phyloP scores from a whole-genome alignment of 2,113 vertebrate species.

The Corythoichthys haematopterus region DNA sequence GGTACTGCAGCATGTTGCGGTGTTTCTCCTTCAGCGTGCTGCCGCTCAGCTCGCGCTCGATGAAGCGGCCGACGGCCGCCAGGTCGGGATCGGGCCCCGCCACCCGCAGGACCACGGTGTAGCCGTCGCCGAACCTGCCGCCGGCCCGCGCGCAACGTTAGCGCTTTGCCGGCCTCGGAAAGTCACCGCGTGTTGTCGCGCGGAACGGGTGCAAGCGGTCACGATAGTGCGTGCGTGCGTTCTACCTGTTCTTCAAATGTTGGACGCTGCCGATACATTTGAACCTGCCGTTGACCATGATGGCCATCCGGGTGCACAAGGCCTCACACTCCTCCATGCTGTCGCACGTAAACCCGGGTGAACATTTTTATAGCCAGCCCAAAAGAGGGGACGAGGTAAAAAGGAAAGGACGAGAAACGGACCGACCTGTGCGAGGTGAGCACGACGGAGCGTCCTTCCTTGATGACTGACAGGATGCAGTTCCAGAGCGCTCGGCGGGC shows the following conservation, averaged over 20 bases:
- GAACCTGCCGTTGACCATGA: slow-evolving; percentile 98
- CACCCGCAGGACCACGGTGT: slow-evolving; percentile 92
- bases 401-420: not conserved
- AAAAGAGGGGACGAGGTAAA: not conserved
- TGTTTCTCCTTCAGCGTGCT: slow-evolving; percentile 92
- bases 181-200: too few relatives aligned
- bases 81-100: slow-evolving; percentile 83
- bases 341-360: slow-evolving; percentile 42
- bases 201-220: too few relatives aligned
- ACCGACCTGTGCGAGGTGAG: slow-evolving; percentile 92
- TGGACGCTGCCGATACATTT: slow-evolving; percentile 94
- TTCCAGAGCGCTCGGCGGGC: slow-evolving; percentile 93
- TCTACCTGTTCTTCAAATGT: slow-evolving; percentile 94
- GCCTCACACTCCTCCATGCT: slow-evolving; percentile 99
- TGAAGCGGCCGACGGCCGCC: slow-evolving; percentile 89
- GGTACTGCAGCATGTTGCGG: slow-evolving; percentile 94
- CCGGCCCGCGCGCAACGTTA: too few relatives aligned
- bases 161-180: too few relatives aligned
- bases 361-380: too few relatives aligned
- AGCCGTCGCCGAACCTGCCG: slow-evolving; percentile 89
- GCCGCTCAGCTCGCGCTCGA: slow-evolving; percentile 85
- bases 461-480: slow-evolving; percentile 88
- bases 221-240: not conserved
- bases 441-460: slow-evolving; percentile 90
- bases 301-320: slow-evolving; percentile 94